These are phyloP conservation scores for Dryococelus australis DNA, from an alignment of 2,888 invertebrate genomes.

Conservation along the genomic window DNA sequence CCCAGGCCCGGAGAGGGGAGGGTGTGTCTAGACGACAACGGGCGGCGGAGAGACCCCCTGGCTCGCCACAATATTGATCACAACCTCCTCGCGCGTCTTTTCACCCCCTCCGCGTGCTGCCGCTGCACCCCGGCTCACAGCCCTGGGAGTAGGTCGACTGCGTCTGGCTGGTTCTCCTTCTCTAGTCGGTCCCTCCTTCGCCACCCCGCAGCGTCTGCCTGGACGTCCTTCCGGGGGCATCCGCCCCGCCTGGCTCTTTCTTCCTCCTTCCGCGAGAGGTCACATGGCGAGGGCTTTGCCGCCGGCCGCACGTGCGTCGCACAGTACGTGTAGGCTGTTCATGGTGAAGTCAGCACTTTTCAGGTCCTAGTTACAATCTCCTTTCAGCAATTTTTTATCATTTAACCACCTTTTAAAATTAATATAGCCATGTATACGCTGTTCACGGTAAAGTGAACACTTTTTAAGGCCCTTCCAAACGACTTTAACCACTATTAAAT, in stretches of 20 bases:
- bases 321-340: too few species aligned
- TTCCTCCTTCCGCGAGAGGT: background rate
- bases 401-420: too few species aligned
- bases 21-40: background rate
- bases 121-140: background rate
- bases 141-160: constrained; percentile 9
- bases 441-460: too few species aligned
- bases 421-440: too few species aligned
- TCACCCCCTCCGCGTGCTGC: background rate
- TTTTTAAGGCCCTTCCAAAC: too few species aligned
- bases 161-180: background rate
- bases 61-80: constrained; percentile 1
- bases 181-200: background rate
- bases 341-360: too few species aligned
- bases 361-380: too few species aligned
- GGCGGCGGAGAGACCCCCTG: background rate
- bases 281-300: background rate
- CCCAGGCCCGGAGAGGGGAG: background rate
- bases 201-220: too few species aligned
- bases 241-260: too few species aligned
- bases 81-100: background rate
- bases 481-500: too few species aligned
- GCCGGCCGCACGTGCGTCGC: background rate
- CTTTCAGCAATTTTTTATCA: too few species aligned
- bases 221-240: background rate